Evolutionary conservation across 2,888 invertebrate species (phyloP), one percentile per base, ranked within the genome.

Genomic region (Agrypnus murinus): DNA sequence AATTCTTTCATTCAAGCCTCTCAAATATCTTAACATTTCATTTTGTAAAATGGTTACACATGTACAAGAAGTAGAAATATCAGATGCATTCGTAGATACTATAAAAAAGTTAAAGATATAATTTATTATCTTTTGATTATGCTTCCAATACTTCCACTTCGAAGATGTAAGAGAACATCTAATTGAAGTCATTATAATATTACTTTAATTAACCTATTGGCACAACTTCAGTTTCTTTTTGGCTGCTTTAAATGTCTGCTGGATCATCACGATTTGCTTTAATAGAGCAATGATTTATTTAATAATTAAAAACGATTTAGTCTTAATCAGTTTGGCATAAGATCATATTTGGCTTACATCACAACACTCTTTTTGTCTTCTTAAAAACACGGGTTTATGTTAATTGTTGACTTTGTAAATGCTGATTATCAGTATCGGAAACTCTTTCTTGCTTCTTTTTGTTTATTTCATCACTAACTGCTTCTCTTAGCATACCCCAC

Each of bases 401-500:
- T 17, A 67, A 50, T 36, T 50, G 36, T 12, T 4, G 38, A 43
- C 25, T 45, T 46, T 57, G 55, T 14, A 53, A 31, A 17, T 36
- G 45, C 17, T 67, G 67, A 36, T 55, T 17, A 25, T 34, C n/a
- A 5, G 2, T 3, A 1, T 53, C 15, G 4, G 36, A 36, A 25
- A 66, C 15, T 17, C 38, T 66, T 12, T 60, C 38, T 34, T 70
- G 45, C 38, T 50, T 48, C 3, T 66, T 74, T 60, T 71, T 75
- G 40, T 67, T 71, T 19, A 77, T 74, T 63, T 80, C 76, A 43
- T 84, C 83, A 68, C 84, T 81, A 6, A 85, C 85, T 2, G 84
- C 89, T 83, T 90, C 90, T 80, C 89, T 89, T 12, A 91, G 82
- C 78, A 91, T 85, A 62, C 89, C 89, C 90, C 90, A 91, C 48